A percentile compares a stretch with the other conserved stretches of the same genome.
These are phyloP conservation scores for Pentamera pediparva DNA, from an alignment of 53 echinoderm and acorn worm species.

Conservation along the genomic window DNA sequence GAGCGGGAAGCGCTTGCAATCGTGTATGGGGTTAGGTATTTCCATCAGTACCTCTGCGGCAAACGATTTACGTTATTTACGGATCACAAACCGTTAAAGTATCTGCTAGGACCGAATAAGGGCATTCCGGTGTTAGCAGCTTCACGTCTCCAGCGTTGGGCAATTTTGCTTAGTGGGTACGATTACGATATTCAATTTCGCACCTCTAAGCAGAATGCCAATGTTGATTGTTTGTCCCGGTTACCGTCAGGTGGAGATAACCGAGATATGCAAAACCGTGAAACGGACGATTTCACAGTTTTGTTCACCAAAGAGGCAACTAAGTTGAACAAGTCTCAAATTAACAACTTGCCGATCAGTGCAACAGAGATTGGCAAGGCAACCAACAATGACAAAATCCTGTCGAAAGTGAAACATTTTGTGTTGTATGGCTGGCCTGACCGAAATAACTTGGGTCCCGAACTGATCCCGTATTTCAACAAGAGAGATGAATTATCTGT, in stretches of 20 bases:
- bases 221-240: slow-evolving; percentile 13
- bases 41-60: slow-evolving; percentile 35
- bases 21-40: slow-evolving; percentile 31
- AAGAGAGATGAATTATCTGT: slow-evolving; percentile 2
- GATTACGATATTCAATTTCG: slow-evolving; percentile 13
- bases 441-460: background rate
- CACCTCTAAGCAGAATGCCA: slow-evolving; percentile 17
- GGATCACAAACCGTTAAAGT: slow-evolving; percentile 11
- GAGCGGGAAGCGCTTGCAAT: slow-evolving; percentile 33
- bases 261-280: background rate
- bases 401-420: slow-evolving; percentile 16
- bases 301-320: background rate
- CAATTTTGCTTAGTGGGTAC: slow-evolving; percentile 22
- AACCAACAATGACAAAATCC: background rate
- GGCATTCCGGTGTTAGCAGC: slow-evolving; percentile 25
- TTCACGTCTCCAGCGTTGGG: slow-evolving; percentile 12
- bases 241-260: background rate
- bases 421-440: slow-evolving; percentile 28
- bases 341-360: background rate
- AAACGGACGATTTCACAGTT: background rate
- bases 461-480: background rate
- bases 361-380: background rate
- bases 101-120: slow-evolving; percentile 15
- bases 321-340: background rate
- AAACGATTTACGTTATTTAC: slow-evolving; percentile 18